Base-by-base conservation (phyloP, 2,797 vertebrate species). In the Peromyscus melanophrys region DNA sequence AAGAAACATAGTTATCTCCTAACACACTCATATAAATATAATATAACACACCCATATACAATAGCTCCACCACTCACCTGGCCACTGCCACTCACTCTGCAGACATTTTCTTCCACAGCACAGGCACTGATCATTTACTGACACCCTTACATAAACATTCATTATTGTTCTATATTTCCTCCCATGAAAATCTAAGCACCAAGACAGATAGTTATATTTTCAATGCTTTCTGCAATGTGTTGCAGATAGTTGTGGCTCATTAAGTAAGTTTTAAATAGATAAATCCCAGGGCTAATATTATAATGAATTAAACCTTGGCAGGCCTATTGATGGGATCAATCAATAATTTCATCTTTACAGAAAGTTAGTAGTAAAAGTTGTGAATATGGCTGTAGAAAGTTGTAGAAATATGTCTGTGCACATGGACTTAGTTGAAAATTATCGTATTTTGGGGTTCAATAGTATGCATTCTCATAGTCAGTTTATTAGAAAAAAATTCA, bases 211-310 rank as follows among this genome's bases (percentile, higher is more conserved):
- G 65, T 21, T 77, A 0, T 37, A 12, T 78, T 84, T 95, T 59
- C 1, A 34, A 17, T 43, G 23, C 6, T 61, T 69, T 76, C 21
- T 16, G 13, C 27, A 87, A 69, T 55, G 3, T 87, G 31, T 83
- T 29, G 6, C n/a, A 67, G 7, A n/a, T 37, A 77, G 34, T 43
- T 37, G 49, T 8, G 4, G 4, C 37, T 95, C 59, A 52, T 52
- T 95, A 71, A 65, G 27, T 93, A 71, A 49, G 9, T 90, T 88
- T 80, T 57, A 9, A 88, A 55, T 49, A 88, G 59, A 65, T 71
- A 91, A 40, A 81, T 85, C 5, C 23, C 34, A 6, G 21, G 14
- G 34, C 84, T 46, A 46, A 25, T 19, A 25, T 73, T 86, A 65
- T 31, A n/a, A 37, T 17, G 37, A 85, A 91, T 34, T 80, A 67